These are phyloP conservation scores for Caenorhabditis plicata DNA, from an alignment of 2,888 invertebrate species.

Conservation along the genomic window DNA sequence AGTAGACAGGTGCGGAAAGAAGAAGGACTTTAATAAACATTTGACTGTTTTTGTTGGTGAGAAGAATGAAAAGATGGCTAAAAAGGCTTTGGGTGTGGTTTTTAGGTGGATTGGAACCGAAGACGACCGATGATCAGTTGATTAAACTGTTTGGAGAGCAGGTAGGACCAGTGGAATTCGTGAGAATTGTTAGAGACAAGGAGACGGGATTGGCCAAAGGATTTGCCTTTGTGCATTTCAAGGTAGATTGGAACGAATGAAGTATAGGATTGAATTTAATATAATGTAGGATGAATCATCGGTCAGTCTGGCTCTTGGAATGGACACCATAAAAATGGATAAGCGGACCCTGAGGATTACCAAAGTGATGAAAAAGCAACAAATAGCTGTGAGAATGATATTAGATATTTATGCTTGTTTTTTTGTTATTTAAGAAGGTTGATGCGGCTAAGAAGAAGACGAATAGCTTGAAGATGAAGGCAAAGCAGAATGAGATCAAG, in stretches of 20 bases:
- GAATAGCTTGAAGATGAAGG: conserved; percentile 3
- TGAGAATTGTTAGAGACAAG: conserved; percentile 32
- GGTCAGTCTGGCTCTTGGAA: conserved; percentile 30
- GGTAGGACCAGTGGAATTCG: conserved; percentile 33
- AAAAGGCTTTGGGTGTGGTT: not conserved
- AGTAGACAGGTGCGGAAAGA: conserved; percentile 29
- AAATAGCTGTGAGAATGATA: conserved; percentile 17
- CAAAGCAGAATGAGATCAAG: conserved; percentile 4
- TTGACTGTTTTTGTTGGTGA: conserved; percentile 33
- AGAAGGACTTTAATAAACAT: conserved; percentile 34
- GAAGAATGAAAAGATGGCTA: not conserved
- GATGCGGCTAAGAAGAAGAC: conserved; percentile 15
- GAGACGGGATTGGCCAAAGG: conserved; percentile 38
- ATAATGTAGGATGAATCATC: conserved; percentile 20
- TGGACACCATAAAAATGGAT: conserved; percentile 32
- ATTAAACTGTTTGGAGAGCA: conserved; percentile 23
- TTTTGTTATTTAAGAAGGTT: conserved; percentile 15
- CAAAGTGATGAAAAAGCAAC: conserved; percentile 40
- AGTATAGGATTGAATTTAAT: not conserved
- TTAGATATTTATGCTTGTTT: not conserved
- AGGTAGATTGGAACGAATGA: conserved; percentile 3
- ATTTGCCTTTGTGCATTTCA: conserved; percentile 42
- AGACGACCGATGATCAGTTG: conserved; percentile 26
- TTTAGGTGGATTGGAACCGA: conserved; percentile 36
- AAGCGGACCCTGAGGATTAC: conserved; percentile 35